Evolutionary conservation across 2,888 invertebrate species (phyloP).

Genomic region (Drosophila mayaguana): DNA sequence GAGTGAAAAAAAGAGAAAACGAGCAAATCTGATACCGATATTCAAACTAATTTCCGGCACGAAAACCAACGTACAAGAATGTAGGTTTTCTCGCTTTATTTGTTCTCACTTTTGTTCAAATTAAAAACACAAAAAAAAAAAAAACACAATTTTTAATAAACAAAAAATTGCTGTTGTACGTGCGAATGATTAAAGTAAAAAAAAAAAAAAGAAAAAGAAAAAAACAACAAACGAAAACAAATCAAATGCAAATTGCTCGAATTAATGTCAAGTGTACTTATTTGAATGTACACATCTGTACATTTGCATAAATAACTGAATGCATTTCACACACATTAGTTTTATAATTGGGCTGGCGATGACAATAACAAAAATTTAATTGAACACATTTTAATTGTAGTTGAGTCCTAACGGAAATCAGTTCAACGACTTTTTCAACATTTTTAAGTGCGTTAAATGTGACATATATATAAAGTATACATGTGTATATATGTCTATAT

Average conservation of each 20-base stretch:
- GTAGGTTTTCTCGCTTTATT: conserved; percentile 36
- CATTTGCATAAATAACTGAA: conserved; percentile 3
- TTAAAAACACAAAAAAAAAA: neutral
- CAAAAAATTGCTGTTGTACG: conserved; percentile 13
- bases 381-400: conserved; percentile 14
- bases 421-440: conserved; percentile 50
- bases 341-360: conserved; percentile 13
- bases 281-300: neutral
- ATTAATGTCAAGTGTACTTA: conserved; percentile 5
- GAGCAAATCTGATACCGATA: neutral
- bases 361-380: conserved; percentile 5
- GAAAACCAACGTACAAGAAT: conserved; percentile 22
- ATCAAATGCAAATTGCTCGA: conserved; percentile 51
- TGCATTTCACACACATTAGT: conserved; percentile 6
- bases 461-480: neutral
- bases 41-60: conserved; percentile 50
- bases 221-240: conserved; percentile 2
- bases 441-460: conserved; percentile 2
- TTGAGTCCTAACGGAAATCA: conserved; percentile 41
- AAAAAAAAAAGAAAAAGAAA: too few relatives aligned
- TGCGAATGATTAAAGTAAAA: conserved; percentile 40
- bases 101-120: conserved; percentile 7
- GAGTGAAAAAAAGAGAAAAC: neutral
- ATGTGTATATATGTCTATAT: neutral
- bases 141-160: neutral